Base-by-base conservation (phyloP, 2,888 invertebrate genomes). In the Himalopsyche japonica region DNA sequence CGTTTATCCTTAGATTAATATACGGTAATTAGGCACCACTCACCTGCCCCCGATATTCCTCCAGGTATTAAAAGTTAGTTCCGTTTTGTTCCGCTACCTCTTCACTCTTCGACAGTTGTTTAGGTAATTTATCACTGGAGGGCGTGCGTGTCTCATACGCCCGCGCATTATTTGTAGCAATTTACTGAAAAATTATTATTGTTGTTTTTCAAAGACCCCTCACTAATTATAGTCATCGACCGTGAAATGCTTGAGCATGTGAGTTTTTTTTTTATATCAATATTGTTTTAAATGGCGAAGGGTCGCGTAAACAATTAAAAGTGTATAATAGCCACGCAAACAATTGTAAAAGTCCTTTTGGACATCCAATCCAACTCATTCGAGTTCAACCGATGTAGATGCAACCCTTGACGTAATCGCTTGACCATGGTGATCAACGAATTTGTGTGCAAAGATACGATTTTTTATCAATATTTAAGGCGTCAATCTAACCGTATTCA, bases 111-210 rank as follows among this genome's bases (percentile, higher is more conserved):
- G 57, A 57, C 57, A 57, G 57, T 57, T 57, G 57, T 20, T 57
- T 57, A 57, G 20, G n/a, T 57, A 57, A 57, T 57, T 57, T 57
- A 57, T 57, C 57, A 57, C 57, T 10, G 57, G 20, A 57, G 78
- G 32, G 78, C 78, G 78, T 78, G 78, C 32, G 78, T 37, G 78
- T 43, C 32, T 37, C 78, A 78, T 37, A 37, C 78, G 78, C 24
- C 57, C 57, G 57, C 32, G 34, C 37, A 37, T 24, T 78, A 78
- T 78, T 78, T 78, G 78, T 78, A 78, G 37, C 78, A 78, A 78
- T 78, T 78, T 78, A 43, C 37, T 37, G 37, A 37, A 43, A 20
- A 78, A 78, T 78, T 34, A 78, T 78, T 12, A 57, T 57, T 57
- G 24, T 57, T 57, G 57, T 57, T 57, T 43, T 57, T 57, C 57